Percentiles rank a stretch among this genome's conserved stretches.
Conservation (phyloP, 2,797 vertebrate genomes). For the Sternotherus odoratus region DNA sequence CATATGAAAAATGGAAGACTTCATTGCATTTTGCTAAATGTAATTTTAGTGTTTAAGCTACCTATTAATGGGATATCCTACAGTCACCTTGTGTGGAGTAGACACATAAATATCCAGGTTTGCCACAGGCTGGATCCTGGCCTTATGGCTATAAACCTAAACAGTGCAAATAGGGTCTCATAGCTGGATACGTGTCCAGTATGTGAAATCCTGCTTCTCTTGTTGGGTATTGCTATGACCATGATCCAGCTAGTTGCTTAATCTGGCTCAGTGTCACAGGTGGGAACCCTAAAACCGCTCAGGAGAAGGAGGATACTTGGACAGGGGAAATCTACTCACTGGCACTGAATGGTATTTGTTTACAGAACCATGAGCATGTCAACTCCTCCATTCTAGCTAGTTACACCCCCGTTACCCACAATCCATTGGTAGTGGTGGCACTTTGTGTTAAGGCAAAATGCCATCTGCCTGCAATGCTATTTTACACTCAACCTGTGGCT, state of each 20-base stretch:
- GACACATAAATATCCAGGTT: conserved; percentile 31
- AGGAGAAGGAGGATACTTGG: neutral
- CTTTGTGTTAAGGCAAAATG: neutral
- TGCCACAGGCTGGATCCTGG: neutral
- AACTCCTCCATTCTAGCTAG: too few species aligned
- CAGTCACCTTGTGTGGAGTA: neutral
- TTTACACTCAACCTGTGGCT: neutral
- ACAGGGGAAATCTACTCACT: neutral
- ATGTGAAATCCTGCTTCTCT: neutral
- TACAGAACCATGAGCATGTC: too few species aligned
- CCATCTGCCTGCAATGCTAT: neutral
- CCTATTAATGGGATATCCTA: conserved; percentile 8
- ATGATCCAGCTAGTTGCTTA: too few species aligned
- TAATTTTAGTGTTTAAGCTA: conserved; percentile 44
- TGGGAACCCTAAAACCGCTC: neutral
- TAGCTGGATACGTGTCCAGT: neutral
- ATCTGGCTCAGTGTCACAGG: too few species aligned
- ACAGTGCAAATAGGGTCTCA: neutral
- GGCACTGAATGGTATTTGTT: neutral
- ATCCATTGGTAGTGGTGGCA: neutral
- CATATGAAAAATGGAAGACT: conserved; percentile 2
- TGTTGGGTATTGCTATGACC: too few species aligned
- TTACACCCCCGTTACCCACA: too few species aligned
- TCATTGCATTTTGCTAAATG: conserved; percentile 32
- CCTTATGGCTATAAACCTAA: neutral